Conservation (phyloP, 1,140 invertebrate genomes). For the Sycophila sp. region DNA sequence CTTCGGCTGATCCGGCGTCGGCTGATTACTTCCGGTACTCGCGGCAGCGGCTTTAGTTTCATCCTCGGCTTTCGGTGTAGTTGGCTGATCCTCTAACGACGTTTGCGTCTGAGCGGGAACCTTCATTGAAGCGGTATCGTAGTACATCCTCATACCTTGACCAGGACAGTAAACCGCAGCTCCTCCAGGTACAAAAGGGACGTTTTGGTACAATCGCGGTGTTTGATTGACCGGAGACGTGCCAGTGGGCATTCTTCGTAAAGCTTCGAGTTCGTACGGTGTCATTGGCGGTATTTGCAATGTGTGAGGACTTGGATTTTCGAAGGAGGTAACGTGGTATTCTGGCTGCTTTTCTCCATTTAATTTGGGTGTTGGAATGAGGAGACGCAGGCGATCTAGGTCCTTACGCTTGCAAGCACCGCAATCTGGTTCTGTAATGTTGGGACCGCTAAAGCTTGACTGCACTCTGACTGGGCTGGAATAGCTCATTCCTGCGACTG, state of each 20-base stretch:
- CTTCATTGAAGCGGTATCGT: conserved; percentile 48
- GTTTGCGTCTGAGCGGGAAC: conserved; percentile 57
- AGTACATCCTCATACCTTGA: conserved; percentile 46
- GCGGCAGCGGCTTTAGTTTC: not conserved
- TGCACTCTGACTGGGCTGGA: conserved; percentile 28
- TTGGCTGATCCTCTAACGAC: conserved; percentile 45
- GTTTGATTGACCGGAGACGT: conserved; percentile 38
- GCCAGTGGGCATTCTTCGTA: conserved; percentile 45
- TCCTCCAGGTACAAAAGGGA: conserved; percentile 45
- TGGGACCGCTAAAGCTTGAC: conserved; percentile 24
- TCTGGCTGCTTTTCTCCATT: conserved; percentile 38
- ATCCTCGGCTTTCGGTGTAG: not conserved
- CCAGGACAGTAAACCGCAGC: conserved; percentile 31
- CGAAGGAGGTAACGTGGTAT: conserved; percentile 61
- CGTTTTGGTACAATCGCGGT: conserved; percentile 47
- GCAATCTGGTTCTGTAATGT: conserved; percentile 27
- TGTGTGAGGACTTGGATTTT: conserved; percentile 57
- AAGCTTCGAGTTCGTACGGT: conserved; percentile 45
- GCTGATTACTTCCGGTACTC: not conserved
- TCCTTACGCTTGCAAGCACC: conserved; percentile 19
- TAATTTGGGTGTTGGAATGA: conserved; percentile 18
- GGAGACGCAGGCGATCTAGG: conserved; percentile 26
- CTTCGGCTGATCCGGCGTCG: conserved; percentile 14
- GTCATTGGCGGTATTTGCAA: conserved; percentile 48
- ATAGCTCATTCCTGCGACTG: conserved; percentile 21